phyloP scores from a whole-genome alignment of 2,888 invertebrate genomes.

The Adelphocoris suturalis region DNA sequence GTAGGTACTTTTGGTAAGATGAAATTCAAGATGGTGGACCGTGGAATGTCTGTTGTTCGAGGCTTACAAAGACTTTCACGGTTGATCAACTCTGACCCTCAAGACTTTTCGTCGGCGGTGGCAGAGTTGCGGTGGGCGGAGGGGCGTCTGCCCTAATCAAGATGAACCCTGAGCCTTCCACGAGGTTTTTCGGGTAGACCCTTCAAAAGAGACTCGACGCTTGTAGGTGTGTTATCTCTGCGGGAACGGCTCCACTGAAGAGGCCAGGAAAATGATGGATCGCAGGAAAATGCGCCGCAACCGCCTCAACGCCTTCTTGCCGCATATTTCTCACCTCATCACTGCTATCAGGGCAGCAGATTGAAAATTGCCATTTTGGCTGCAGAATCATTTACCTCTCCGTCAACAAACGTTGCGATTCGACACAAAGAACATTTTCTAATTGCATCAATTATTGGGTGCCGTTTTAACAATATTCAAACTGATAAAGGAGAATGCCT shows the following conservation, averaged over 20 bases:
- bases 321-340: not conserved
- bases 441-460: too few relatives aligned
- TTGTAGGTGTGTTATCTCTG: not conserved
- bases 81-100: not conserved
- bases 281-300: not conserved
- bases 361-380: not conserved
- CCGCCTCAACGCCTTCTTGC: not conserved
- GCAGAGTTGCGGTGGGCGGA: not conserved
- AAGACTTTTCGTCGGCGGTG: not conserved
- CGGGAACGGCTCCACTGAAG: not conserved
- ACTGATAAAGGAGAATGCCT: too few relatives aligned
- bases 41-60: not conserved
- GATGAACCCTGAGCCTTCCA: not conserved
- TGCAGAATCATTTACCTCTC: too few relatives aligned
- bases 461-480: too few relatives aligned
- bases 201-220: not conserved
- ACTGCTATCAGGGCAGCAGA: not conserved
- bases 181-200: not conserved
- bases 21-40: too few relatives aligned
- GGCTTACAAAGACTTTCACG: not conserved
- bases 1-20: too few relatives aligned
- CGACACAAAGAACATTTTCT: too few relatives aligned
- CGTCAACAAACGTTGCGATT: too few relatives aligned
- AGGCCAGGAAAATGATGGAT: not conserved
- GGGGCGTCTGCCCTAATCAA: not conserved